Percentiles rank a stretch among this genome's conserved stretches.
Conservation (phyloP, 2,113 vertebrate species). For the Tragulus kanchil region DNA sequence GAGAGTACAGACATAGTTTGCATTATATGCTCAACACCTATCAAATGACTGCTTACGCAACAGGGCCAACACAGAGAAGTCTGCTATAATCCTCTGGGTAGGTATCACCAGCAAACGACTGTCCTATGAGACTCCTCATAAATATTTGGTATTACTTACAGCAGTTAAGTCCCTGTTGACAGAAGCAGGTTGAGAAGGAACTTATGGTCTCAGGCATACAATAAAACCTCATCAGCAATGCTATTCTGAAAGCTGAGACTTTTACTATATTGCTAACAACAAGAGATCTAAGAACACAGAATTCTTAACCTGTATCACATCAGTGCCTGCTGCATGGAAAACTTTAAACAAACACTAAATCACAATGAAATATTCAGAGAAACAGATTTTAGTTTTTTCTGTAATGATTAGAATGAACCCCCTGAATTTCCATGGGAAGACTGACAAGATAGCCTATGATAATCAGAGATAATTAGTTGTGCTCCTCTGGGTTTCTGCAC, state of each 20-base stretch:
- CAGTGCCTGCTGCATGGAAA: neutral
- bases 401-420: conserved; percentile 13
- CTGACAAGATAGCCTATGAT: conserved; percentile 39
- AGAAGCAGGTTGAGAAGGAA: too few species aligned
- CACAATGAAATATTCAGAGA: conserved; percentile 11
- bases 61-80: neutral
- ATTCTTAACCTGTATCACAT: conserved; percentile 34
- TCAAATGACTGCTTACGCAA: neutral
- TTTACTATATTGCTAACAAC: neutral
- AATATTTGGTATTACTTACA: conserved; percentile 14
- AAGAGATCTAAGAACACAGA: conserved; percentile 22
- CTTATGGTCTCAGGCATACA: neutral
- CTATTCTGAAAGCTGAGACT: conserved; percentile 39
- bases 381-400: neutral
- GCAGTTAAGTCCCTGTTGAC: too few species aligned
- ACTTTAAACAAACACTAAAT: neutral
- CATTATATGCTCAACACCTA: neutral
- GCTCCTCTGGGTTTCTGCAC: conserved; percentile 29
- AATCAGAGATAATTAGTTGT: conserved; percentile 65
- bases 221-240: conserved; percentile 16
- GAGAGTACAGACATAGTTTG: neutral
- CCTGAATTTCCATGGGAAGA: conserved; percentile 29
- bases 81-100: neutral
- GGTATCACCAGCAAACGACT: neutral
- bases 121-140: neutral